Evolutionary conservation across 2,113 vertebrate species (phyloP), one percentile per base, ranked within the genome.

Genomic region (Prunella fulvescens): DNA sequence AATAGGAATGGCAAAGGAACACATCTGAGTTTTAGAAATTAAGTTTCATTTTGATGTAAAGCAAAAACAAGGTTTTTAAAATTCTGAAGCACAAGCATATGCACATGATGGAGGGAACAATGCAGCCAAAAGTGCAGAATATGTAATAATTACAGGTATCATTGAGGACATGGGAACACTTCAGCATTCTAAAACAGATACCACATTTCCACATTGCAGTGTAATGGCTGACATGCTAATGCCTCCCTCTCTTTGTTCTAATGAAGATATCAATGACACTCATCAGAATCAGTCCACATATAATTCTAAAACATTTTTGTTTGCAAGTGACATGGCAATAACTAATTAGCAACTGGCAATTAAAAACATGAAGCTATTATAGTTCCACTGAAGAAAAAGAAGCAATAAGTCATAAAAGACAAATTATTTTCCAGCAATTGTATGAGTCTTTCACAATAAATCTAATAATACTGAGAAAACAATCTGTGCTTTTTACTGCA

Each of bases 311-410:
- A 74, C 18, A 74, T 66, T 95, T 93, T 28, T 90, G 88, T 78
- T 95, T 90, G 61, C 65, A 93, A 89, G 44, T 82, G 54, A 92
- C 44, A 44, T 51, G 44, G 79, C 60, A 91, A 56, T 47, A 90
- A 90, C 56, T 90, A 83, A 93, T 85, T 80, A 87, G 86, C 51
- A 97, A 90, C 44, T n/a, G 44, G 54, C 79, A 88, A 83, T 67
- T 90, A 86, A 54, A 81, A 93, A 73, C n/a, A 24, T 20, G 16
- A 64, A 93, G 69, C 40, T 70, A 74, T 33, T 81, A 76, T 3
- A 86, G 25, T 48, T 88, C 53, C 56, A 56, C 40, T 71, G 40
- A 95, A 93, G 54, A 73, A 92, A 70, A 86, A 86, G 58, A 87
- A 94, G 78, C n/a, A 69, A 0, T 53, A 95, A 84, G 31, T 84